These are phyloP conservation scores for Tetramorium bicarinatum DNA, from an alignment of 2,888 invertebrate species.

Conservation along the genomic window DNA sequence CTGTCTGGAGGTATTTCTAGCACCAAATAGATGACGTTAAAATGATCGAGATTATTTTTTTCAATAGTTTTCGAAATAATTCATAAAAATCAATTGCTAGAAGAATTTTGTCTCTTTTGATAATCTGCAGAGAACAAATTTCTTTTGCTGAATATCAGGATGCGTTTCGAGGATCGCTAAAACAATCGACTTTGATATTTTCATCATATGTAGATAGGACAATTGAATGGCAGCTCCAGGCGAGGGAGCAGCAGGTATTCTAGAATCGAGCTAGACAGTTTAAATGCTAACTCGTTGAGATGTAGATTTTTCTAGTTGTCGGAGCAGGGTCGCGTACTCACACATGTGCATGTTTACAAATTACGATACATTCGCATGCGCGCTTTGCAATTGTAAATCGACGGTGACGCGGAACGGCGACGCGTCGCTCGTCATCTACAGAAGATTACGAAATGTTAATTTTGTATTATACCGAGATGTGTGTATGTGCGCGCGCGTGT, in stretches of 20 bases:
- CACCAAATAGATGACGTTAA: not conserved
- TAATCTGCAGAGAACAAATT: not conserved
- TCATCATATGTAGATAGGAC: constrained; percentile 7
- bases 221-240: constrained; percentile 7
- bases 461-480: constrained; percentile 82
- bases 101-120: not conserved
- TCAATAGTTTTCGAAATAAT: not conserved
- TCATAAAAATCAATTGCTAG: not conserved
- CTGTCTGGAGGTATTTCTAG: not conserved
- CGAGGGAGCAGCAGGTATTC: not conserved
- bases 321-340: constrained; percentile 71
- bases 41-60: not conserved
- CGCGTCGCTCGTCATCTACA: constrained; percentile 77
- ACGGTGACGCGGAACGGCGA: constrained; percentile 57
- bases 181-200: constrained; percentile 1
- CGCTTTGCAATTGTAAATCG: constrained; percentile 80
- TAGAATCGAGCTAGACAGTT: not conserved
- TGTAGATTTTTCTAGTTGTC: constrained; percentile 71
- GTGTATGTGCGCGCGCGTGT: constrained; percentile 46
- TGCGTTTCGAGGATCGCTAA: not conserved
- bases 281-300: constrained; percentile 24
- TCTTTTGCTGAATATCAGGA: not conserved
- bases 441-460: constrained; percentile 78
- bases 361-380: constrained; percentile 74
- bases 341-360: constrained; percentile 52